Evolutionary conservation across 2,888 invertebrate species (phyloP).

Genomic region (Flexamia atlantica): DNA sequence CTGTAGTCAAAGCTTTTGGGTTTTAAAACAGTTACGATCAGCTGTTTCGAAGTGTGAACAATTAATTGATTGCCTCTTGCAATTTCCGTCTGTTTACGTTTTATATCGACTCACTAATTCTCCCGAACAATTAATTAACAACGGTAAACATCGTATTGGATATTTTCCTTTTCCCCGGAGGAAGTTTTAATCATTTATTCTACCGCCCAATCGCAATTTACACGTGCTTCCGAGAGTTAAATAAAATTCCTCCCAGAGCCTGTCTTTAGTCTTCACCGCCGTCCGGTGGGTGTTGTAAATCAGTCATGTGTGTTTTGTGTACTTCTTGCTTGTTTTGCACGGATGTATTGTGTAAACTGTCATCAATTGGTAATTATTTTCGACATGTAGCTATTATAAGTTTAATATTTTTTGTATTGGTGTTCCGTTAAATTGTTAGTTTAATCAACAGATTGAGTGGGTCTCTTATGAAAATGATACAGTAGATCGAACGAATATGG

Average conservation of each 20-base stretch:
- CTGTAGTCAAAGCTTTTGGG: too few species aligned
- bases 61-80: too few species aligned
- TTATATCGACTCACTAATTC: not conserved
- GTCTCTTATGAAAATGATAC: too few species aligned
- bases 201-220: too few species aligned
- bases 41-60: too few species aligned
- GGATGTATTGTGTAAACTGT: not conserved
- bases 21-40: too few species aligned
- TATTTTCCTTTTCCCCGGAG: not conserved
- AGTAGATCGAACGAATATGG: too few species aligned
- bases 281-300: not conserved
- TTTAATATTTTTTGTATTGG: too few species aligned
- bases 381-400: not conserved
- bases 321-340: not conserved
- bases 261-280: not conserved
- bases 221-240: not conserved
- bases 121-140: not conserved
- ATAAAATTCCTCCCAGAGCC: too few species aligned
- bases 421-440: too few species aligned
- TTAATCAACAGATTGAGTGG: too few species aligned
- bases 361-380: not conserved
- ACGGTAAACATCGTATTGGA: not conserved
- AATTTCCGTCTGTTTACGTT: not conserved
- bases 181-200: not conserved
- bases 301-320: not conserved